Evolutionary conservation across 2,113 vertebrate species (phyloP).

Genomic region (Paraplagusia blochii): DNA sequence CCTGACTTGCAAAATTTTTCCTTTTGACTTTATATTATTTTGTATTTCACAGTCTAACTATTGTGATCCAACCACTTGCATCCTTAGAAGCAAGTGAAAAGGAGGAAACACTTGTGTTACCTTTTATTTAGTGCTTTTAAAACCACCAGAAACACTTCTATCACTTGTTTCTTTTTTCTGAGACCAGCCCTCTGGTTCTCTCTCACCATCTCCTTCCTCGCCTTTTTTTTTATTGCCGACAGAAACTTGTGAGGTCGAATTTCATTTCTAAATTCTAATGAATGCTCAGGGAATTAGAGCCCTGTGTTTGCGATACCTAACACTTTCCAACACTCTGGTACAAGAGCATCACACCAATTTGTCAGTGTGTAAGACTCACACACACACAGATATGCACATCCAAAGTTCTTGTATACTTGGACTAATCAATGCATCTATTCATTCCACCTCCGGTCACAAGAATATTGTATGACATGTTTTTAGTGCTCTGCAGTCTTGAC

Average conservation of each 20-base stretch:
- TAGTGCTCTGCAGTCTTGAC: slow-evolving; percentile 2
- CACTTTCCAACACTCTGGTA: neutral
- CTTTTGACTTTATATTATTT: too few species aligned
- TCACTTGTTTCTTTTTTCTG: neutral
- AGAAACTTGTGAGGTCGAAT: slow-evolving; percentile 21
- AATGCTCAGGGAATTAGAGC: slow-evolving; percentile 43
- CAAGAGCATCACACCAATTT: slow-evolving; percentile 1
- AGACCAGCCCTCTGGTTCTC: too few species aligned
- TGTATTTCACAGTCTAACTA: too few species aligned
- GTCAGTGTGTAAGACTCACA: neutral
- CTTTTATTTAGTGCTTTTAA: neutral
- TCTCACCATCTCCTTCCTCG: neutral
- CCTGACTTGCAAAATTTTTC: too few species aligned
- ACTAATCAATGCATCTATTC: neutral
- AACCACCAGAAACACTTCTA: neutral
- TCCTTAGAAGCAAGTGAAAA: too few species aligned
- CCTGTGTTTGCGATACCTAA: slow-evolving; percentile 19
- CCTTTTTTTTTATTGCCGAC: neutral
- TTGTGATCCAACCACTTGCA: too few species aligned
- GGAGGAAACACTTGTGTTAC: too few species aligned
- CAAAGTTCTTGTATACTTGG: neutral
- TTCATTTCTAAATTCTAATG: slow-evolving; percentile 32
- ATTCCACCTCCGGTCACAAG: slow-evolving; percentile 1
- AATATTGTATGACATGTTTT: slow-evolving; percentile 19
- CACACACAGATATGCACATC: neutral